A percentile compares a stretch with the other conserved stretches of the same genome.
These are phyloP conservation scores for Aplocera efformata DNA, from an alignment of 2,888 invertebrate genomes.

Conservation along the genomic window DNA sequence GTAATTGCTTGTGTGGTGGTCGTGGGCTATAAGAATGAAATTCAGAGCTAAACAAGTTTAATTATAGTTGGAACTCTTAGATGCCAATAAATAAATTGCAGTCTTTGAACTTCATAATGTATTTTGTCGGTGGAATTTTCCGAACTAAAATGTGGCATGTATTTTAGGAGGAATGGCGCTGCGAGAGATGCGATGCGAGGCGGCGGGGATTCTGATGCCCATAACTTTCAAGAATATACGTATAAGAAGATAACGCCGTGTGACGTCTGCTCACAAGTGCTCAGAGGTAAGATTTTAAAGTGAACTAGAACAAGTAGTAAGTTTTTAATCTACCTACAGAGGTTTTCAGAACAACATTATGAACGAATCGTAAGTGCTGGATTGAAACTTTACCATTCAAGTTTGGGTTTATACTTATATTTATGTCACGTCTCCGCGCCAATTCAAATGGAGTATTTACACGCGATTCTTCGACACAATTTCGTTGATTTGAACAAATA, in stretches of 20 bases:
- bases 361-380: no score
- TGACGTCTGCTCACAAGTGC: conserved; percentile 95
- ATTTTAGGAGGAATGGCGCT: conserved; percentile 86
- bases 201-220: conserved; percentile 85
- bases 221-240: conserved; percentile 95
- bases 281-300: conserved; percentile 84
- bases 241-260: conserved; percentile 97
- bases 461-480: conserved; percentile 20
- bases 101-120: neutral
- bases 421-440: neutral
- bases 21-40: conserved; percentile 4
- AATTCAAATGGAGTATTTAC: conserved; percentile 21
- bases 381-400: no score
- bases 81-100: conserved; percentile 7
- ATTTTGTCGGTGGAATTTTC: conserved; percentile 4
- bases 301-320: no score
- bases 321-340: no score
- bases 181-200: conserved; percentile 81
- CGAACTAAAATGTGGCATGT: conserved; percentile 25
- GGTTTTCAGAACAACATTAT: no score
- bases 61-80: conserved; percentile 2
- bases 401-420: conserved; percentile 5
- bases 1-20: conserved; percentile 13
- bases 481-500: conserved; percentile 22
- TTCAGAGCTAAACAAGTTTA: conserved; percentile 8